Base-by-base conservation (phyloP, 2,113 vertebrate species). In the Labrus mixtus region DNA sequence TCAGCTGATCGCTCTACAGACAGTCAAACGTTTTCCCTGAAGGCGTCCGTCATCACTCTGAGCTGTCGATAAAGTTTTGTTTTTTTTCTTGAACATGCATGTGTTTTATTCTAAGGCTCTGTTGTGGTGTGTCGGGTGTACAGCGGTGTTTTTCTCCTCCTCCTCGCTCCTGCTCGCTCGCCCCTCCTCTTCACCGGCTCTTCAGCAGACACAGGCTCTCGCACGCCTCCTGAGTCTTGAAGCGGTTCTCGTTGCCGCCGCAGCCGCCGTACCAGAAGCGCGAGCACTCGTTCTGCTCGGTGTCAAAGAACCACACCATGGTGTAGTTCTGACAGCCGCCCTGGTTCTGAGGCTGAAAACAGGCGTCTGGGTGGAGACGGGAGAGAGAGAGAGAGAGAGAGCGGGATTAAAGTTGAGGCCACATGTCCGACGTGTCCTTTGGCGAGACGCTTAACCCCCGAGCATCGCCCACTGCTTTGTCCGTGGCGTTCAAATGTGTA, bases 221-320 rank as follows among this genome's bases (percentile, higher is more conserved):
- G 58, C 96, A 97, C 13, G 95, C 86, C 23, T 93, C 80, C 60
- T 89, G 70, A 0, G 93, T 96, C 61, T 91, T 63, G 77, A 97
- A 97, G 65, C 88, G 88, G 83, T 96, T 97, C 23, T 23, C 78
- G 22, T 96, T 97, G 46, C 95, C 96, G 33, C 87, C 93, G 58
- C 95, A 97, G 90, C 95, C 91, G 0, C 97, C 91, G 3, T 93
- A 96, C 96, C 96, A 97, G 93, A 97, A 97, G 13, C 68, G 90
- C 9, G 46, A 23, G 43, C 96, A 97, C 1, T 78, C 73, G 48
- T 64, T 82, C 75, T 89, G 81, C 1, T 92, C 17, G 20, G 68
- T 68, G 88, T 95, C 11, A 0, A 93, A 97, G 90, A 91, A 95
- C 95, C 96, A 98, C 66, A 93, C 95, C 77, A 95, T 90, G 64